Evolutionary conservation across 2,797 vertebrate species (phyloP).

Genomic region (Chaetodon trifasciatus): DNA sequence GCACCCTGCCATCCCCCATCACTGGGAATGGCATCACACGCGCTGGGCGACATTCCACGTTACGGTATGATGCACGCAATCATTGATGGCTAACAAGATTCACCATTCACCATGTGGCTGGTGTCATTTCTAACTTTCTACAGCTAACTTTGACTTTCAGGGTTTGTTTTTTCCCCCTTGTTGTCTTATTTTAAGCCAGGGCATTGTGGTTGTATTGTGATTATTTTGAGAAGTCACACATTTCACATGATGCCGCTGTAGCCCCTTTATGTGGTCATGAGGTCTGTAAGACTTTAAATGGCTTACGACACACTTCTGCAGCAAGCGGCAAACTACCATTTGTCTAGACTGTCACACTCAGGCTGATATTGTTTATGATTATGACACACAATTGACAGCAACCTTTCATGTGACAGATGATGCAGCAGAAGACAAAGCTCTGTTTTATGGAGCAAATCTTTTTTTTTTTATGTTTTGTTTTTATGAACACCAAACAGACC

Average conservation of each 20-base stretch:
- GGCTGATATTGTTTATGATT: constrained; percentile 2
- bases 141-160: neutral
- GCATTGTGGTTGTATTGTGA: constrained; percentile 26
- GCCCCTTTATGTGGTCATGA: constrained; percentile 73
- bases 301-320: constrained; percentile 67
- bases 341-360: constrained; percentile 25
- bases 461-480: constrained; percentile 16
- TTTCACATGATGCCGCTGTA: constrained; percentile 74
- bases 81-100: neutral
- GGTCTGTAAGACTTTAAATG: constrained; percentile 79
- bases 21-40: constrained; percentile 90
- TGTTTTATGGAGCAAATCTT: constrained; percentile 11
- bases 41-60: constrained; percentile 89
- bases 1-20: constrained; percentile 89
- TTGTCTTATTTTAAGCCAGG: neutral
- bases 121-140: constrained; percentile 1
- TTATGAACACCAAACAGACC: constrained; percentile 21
- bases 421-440: constrained; percentile 1
- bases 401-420: constrained; percentile 22
- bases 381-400: constrained; percentile 46
- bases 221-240: constrained; percentile 72
- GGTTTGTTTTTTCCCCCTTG: neutral
- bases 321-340: constrained; percentile 42
- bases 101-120: neutral
- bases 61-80: constrained; percentile 78